A percentile compares a stretch with the other conserved stretches of the same genome.
phyloP scores from a whole-genome alignment of 2,797 vertebrate genomes.

The Clarias platycephalus region DNA sequence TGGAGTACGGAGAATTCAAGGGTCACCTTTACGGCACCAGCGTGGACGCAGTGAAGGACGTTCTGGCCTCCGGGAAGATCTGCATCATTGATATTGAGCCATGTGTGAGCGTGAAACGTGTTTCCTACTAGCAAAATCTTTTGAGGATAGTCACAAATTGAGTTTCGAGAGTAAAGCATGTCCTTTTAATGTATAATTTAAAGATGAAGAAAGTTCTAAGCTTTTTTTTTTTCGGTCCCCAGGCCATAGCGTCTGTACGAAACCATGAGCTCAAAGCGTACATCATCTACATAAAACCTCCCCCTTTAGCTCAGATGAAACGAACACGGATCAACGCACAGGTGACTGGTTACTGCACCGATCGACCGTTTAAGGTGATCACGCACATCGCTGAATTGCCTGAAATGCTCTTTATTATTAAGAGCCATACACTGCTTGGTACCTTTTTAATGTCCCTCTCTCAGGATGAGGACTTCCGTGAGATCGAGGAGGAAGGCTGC shows the following conservation, averaged over 20 bases:
- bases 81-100: conserved; percentile 91
- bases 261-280: conserved; percentile 88
- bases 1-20: conserved; percentile 90
- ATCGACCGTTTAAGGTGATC: conserved; percentile 85
- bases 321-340: conserved; percentile 81
- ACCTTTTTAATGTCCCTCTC: background rate
- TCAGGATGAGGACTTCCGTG: conserved; percentile 92
- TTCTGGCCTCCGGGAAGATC: conserved; percentile 83
- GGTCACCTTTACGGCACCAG: conserved; percentile 90
- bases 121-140: background rate
- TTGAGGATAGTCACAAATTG: background rate
- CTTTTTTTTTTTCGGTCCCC: conserved; percentile 8
- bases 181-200: background rate
- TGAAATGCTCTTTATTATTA: background rate
- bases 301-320: conserved; percentile 78
- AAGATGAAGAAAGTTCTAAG: background rate
- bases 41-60: conserved; percentile 77
- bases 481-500: conserved; percentile 84
- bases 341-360: conserved; percentile 86
- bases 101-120: conserved; percentile 71
- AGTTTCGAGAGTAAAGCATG: background rate
- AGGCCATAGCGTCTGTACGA: conserved; percentile 84
- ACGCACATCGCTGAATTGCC: background rate
- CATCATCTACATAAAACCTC: conserved; percentile 91
- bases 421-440: too few relatives aligned